These are phyloP conservation scores for Hoplostethus mediterraneus DNA, from an alignment of 2,797 vertebrate species.

Conservation along the genomic window DNA sequence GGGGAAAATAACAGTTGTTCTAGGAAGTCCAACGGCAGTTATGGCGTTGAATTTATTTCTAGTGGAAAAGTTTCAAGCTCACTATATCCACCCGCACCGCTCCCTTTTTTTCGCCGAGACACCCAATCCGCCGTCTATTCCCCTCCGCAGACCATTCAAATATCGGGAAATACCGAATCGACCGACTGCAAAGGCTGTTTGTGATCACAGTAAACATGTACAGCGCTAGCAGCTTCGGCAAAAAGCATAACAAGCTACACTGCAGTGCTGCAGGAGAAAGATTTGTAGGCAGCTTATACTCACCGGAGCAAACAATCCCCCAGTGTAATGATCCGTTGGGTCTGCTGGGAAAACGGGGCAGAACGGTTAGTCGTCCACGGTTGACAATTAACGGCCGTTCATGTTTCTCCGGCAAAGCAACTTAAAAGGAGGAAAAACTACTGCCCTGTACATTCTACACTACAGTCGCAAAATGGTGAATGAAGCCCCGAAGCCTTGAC, in stretches of 20 bases:
- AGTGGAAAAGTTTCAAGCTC: conserved; percentile 84
- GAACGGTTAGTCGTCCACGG: conserved; percentile 63
- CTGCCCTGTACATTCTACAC: conserved; percentile 89
- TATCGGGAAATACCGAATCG: conserved; percentile 5
- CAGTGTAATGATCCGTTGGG: conserved; percentile 40
- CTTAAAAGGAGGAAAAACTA: conserved; percentile 83
- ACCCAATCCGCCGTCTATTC: conserved; percentile 49
- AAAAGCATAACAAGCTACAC: conserved; percentile 73
- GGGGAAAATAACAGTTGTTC: conserved; percentile 37
- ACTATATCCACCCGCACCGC: conserved; percentile 77
- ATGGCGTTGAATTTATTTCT: conserved; percentile 82
- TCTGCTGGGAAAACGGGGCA: conserved; percentile 68
- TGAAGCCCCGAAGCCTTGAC: conserved; percentile 94
- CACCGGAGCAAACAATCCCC: conserved; percentile 69
- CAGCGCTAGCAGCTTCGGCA: conserved; percentile 58
- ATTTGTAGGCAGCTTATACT: conserved; percentile 76
- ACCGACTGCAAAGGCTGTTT: conserved; percentile 53
- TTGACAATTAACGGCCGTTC: conserved; percentile 65
- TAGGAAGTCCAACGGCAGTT: conserved; percentile 68
- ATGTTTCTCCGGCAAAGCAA: conserved; percentile 79
- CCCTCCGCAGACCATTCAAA: conserved; percentile 40
- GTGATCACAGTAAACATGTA: conserved; percentile 62
- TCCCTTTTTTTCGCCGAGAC: conserved; percentile 76
- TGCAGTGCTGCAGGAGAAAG: conserved; percentile 82
- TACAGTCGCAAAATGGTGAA: conserved; percentile 99